These are phyloP conservation scores for Neuroscelio doddi DNA, from an alignment of 2,888 invertebrate genomes.

Conservation along the genomic window DNA sequence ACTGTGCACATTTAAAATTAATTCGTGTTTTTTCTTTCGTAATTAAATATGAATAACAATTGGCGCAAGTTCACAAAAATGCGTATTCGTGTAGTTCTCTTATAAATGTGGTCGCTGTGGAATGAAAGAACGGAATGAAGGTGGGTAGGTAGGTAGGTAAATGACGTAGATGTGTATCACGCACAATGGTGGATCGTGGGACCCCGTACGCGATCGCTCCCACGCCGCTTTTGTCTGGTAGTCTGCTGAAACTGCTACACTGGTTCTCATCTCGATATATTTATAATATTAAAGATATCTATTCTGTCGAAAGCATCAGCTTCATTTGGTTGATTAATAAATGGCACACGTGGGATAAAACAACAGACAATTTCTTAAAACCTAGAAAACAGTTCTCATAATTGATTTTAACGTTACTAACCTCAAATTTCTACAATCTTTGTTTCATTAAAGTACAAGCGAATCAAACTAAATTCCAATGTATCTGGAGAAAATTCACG, in stretches of 20 bases:
- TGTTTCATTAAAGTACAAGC: no score
- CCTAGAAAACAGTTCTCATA: no score
- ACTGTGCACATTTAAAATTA: no score
- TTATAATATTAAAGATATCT: constrained; percentile 35
- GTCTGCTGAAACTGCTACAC: constrained; percentile 60
- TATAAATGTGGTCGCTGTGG: constrained; percentile 23
- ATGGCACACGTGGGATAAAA: no score
- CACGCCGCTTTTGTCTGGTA: constrained; percentile 64
- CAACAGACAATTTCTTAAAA: no score
- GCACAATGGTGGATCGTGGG: constrained; percentile 64
- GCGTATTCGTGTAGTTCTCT: constrained; percentile 27
- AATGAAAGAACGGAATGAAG: constrained; percentile 47
- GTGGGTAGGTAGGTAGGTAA: constrained; percentile 63
- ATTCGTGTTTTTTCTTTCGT: no score
- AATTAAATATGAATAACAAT: no score
- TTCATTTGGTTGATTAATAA: no score
- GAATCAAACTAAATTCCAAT: no score
- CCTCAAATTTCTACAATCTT: no score
- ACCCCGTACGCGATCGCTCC: constrained; percentile 65
- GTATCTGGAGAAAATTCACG: no score
- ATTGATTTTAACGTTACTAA: no score
- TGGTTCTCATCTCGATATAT: constrained; percentile 61
- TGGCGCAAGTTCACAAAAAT: constrained; percentile 30
- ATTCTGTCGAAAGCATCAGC: constrained; percentile 24
- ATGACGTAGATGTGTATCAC: constrained; percentile 68